Evolutionary conservation across 1,140 invertebrate genomes (phyloP).

Genomic region (Lepidurus couesii): DNA sequence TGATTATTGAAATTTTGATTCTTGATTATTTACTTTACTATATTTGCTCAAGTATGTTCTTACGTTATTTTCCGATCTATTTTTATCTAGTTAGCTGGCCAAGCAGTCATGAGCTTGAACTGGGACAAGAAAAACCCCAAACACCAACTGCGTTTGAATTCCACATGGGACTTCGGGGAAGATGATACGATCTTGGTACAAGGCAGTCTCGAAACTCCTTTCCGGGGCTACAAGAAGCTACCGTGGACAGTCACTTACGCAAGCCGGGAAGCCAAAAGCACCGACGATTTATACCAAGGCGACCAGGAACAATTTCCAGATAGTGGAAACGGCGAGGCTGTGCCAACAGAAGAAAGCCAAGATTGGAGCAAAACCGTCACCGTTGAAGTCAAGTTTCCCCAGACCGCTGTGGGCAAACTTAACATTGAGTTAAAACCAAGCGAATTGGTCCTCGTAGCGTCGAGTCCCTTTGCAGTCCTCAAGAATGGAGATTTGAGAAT

Average conservation of each 20-base stretch:
- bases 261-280: not conserved
- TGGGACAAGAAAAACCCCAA: slow-evolving; percentile 20
- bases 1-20: not conserved
- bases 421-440: slow-evolving; percentile 25
- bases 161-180: slow-evolving; percentile 26
- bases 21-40: too few species aligned
- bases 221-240: slow-evolving; percentile 17
- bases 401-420: not conserved
- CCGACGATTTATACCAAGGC: not conserved
- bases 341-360: slow-evolving; percentile 7
- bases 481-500: slow-evolving; percentile 37
- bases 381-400: slow-evolving; percentile 23
- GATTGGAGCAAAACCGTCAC: slow-evolving; percentile 22
- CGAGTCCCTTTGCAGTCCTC: slow-evolving; percentile 37
- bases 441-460: slow-evolving; percentile 35
- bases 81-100: not conserved
- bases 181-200: slow-evolving; percentile 26
- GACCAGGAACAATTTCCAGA: not conserved
- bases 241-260: slow-evolving; percentile 27
- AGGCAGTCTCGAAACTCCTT: slow-evolving; percentile 17
- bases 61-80: not conserved
- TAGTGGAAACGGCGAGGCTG: not conserved
- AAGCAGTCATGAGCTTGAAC: not conserved
- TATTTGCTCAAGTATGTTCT: too few species aligned
- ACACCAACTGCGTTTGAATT: slow-evolving; percentile 26